Percentiles rank a stretch among this genome's conserved stretches.
Conservation (phyloP, 2,113 vertebrate species). For the Ptilonorhynchus violaceus region DNA sequence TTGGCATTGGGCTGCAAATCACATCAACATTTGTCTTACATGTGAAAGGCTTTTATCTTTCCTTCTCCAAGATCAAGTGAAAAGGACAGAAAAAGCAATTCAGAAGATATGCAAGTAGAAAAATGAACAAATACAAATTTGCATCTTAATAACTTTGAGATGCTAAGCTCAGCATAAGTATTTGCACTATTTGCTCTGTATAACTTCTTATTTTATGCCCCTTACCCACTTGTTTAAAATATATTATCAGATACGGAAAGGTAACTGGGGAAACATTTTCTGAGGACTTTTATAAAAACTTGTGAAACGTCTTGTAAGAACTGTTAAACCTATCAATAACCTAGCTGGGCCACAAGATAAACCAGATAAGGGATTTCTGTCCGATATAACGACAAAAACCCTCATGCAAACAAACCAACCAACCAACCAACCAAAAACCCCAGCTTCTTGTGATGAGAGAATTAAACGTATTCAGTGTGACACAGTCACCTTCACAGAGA, state of each 20-base stretch:
- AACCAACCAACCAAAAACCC: not conserved
- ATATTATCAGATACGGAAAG: not conserved
- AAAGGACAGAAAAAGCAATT: not conserved
- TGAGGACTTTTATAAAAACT: not conserved
- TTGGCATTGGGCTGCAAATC: not conserved
- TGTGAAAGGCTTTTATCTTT: not conserved
- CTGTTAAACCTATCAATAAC: not conserved
- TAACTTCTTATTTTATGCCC: not conserved
- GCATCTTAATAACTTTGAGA: slow-evolving; percentile 40
- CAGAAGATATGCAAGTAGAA: not conserved
- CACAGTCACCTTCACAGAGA: not conserved
- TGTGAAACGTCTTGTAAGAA: too few species aligned
- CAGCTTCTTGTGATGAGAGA: not conserved
- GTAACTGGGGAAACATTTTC: not conserved
- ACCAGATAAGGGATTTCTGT: not conserved
- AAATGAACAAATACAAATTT: slow-evolving; percentile 42
- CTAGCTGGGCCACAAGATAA: not conserved
- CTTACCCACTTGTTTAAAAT: not conserved
- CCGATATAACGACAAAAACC: not conserved
- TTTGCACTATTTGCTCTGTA: not conserved
- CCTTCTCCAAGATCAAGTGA: not conserved
- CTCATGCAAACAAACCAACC: not conserved
- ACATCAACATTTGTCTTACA: not conserved
- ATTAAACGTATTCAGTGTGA: not conserved
- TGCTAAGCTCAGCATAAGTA: not conserved